Base-by-base conservation (phyloP, 2,797 vertebrate genomes). In the Liparis tanakae region DNA sequence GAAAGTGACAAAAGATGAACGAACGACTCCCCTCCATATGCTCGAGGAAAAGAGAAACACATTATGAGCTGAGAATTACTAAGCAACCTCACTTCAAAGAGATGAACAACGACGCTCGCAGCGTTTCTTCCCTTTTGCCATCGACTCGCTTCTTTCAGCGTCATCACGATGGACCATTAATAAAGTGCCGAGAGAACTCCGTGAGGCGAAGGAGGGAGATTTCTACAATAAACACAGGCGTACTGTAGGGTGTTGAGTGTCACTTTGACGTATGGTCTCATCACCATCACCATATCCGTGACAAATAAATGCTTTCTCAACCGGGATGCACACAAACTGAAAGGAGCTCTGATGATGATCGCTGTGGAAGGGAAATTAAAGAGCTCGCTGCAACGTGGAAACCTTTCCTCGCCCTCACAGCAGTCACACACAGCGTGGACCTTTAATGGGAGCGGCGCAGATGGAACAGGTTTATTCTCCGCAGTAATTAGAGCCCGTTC, bases 401-500 rank as follows among this genome's bases (percentile, higher is more conserved):
- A 78, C 74, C 78, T 87, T 66, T 81, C 20, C 20, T 71, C 15
- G 36, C 67, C 71, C 75, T 70, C 54, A 36, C 76, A 81, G 79
- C 59, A 48, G 57, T 57, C 65, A 57, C 61, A 78, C 25, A 33
- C 78, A 73, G 48, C 63, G 34, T 3, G 17, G 78, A 72, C 83
- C 76, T 87, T 85, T 82, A 80, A 85, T 87, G 74, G 76, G 64
- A 76, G 54, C 73, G 12, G 57, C 17, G n/a, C 50, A 61, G 74
- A 87, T 61, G 79, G 77, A 84, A 67, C 79, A 79, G 81, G 78
- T 87, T 91, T 80, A 70, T 78, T 80, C 82, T 79, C 57, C 12
- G 68, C 56, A 57, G 79, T 88, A 91, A 92, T 92, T 92, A 91
- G 70, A 89, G 81, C 81, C 4, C 70, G 82, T 82, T 89, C 82